Conservation (phyloP, 1,140 invertebrate genomes). For the Conus betulinus region DNA sequence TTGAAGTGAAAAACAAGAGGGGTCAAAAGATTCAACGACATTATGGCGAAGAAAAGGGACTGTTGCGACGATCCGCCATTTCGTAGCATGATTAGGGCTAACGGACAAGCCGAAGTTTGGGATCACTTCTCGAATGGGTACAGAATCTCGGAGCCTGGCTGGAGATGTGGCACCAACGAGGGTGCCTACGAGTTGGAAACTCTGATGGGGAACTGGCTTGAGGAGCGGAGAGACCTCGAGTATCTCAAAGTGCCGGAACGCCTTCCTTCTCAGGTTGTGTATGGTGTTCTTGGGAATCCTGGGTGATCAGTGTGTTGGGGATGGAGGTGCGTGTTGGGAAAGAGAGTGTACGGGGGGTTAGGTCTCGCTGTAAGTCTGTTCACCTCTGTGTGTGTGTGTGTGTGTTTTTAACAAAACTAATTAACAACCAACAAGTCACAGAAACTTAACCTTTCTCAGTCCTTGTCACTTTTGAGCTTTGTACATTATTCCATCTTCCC, state of each 20-base stretch:
- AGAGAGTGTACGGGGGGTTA: too few relatives aligned
- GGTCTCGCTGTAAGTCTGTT: too few relatives aligned
- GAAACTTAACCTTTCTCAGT: too few relatives aligned
- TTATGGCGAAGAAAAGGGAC: neutral
- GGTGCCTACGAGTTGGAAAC: constrained; percentile 57
- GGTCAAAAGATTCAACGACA: neutral
- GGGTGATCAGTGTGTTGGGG: too few relatives aligned
- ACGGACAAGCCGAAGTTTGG: constrained; percentile 65
- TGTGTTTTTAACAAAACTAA: neutral
- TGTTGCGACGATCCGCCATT: constrained; percentile 49
- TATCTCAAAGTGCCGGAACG: constrained; percentile 53
- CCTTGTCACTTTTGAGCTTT: too few relatives aligned
- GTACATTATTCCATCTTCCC: too few relatives aligned
- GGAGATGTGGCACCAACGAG: constrained; percentile 68
- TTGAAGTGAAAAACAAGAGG: neutral
- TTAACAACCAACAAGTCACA: too few relatives aligned
- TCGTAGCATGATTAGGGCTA: constrained; percentile 60
- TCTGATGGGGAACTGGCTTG: constrained; percentile 69
- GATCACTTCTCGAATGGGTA: constrained; percentile 56
- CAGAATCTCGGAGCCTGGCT: constrained; percentile 67
- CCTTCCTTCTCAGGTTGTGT: constrained; percentile 64
- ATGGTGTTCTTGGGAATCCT: too few relatives aligned
- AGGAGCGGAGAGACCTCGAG: constrained; percentile 63
- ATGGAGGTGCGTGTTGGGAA: too few relatives aligned
- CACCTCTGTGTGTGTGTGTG: neutral